A percentile compares a stretch with the other conserved stretches of the same genome.
Conservation (phyloP, 1,140 invertebrate genomes). For the Caenorhabditis remanei region DNA sequence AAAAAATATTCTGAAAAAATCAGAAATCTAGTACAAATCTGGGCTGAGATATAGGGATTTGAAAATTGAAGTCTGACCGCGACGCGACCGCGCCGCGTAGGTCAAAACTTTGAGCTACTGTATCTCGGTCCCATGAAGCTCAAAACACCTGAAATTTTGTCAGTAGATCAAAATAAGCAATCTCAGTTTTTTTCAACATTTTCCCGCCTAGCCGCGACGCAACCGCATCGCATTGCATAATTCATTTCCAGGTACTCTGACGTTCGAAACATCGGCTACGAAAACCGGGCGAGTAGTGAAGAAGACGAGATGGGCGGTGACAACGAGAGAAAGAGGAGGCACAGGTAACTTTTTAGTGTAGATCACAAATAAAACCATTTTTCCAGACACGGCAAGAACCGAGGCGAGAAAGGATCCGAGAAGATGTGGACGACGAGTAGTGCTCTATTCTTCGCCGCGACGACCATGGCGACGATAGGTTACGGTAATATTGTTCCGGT, state of each 20-base stretch:
- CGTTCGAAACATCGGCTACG: constrained; percentile 63
- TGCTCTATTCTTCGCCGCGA: constrained; percentile 76
- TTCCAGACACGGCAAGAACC: constrained; percentile 65
- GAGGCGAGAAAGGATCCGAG: constrained; percentile 73
- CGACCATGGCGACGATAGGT: constrained; percentile 81
- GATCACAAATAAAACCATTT: background rate
- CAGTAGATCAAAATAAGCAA: background rate
- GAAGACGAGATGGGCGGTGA: constrained; percentile 38
- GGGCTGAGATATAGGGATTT: too few relatives aligned
- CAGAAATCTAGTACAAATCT: too few relatives aligned
- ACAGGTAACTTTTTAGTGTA: constrained; percentile 16
- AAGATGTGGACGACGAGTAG: constrained; percentile 77
- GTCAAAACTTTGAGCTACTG: too few relatives aligned
- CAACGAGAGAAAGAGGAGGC: constrained; percentile 44
- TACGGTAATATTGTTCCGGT: constrained; percentile 95
- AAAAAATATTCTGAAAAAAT: too few relatives aligned
- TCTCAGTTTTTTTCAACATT: background rate
- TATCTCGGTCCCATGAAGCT: too few relatives aligned
- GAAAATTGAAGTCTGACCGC: too few relatives aligned
- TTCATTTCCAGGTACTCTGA: constrained; percentile 69
- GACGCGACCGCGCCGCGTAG: too few relatives aligned
- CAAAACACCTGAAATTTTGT: too few relatives aligned
- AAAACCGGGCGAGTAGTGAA: background rate
- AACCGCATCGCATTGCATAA: background rate
- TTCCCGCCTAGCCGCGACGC: background rate